Conservation (phyloP, 1,140 invertebrate species). For the Drosophila ananassae region DNA sequence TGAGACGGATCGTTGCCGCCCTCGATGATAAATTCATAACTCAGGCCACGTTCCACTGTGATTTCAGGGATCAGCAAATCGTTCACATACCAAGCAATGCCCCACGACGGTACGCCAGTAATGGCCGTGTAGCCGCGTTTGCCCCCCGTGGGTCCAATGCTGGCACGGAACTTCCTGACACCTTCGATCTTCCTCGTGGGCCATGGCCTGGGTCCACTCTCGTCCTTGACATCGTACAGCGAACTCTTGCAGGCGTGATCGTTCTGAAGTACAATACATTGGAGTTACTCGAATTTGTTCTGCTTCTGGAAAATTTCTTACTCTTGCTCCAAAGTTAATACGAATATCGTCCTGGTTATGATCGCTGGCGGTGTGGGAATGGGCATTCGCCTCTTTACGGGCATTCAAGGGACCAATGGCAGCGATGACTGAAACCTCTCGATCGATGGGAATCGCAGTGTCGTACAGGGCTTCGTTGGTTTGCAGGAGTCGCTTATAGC, state of each 20-base stretch:
- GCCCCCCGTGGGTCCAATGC: slow-evolving; percentile 93
- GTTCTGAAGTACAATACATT: slow-evolving; percentile 41
- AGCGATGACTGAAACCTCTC: slow-evolving; percentile 92
- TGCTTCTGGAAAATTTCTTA: slow-evolving; percentile 21
- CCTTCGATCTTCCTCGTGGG: slow-evolving; percentile 84
- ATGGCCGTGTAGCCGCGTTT: slow-evolving; percentile 91
- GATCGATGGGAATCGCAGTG: slow-evolving; percentile 87
- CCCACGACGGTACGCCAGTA: slow-evolving; percentile 93
- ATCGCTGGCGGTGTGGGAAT: slow-evolving; percentile 88
- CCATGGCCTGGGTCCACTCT: slow-evolving; percentile 88
- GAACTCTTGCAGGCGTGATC: slow-evolving; percentile 81
- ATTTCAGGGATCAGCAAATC: slow-evolving; percentile 95
- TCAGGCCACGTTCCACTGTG: slow-evolving; percentile 93
- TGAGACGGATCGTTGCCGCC: slow-evolving; percentile 89
- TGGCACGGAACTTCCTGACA: slow-evolving; percentile 88
- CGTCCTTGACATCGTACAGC: slow-evolving; percentile 84
- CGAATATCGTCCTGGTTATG: slow-evolving; percentile 90
- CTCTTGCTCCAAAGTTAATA: slow-evolving; percentile 89
- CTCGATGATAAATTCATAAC: slow-evolving; percentile 94
- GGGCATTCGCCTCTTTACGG: slow-evolving; percentile 92
- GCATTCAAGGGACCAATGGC: slow-evolving; percentile 93
- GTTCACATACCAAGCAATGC: slow-evolving; percentile 97
- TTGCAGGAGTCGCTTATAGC: slow-evolving; percentile 90
- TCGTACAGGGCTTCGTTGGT: slow-evolving; percentile 90
- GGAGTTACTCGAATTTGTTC: background rate